Percentiles rank a stretch among this genome's conserved stretches.
Evolutionary conservation across 2,797 vertebrate genomes (phyloP).

Genomic region (Gallirallus australis): DNA sequence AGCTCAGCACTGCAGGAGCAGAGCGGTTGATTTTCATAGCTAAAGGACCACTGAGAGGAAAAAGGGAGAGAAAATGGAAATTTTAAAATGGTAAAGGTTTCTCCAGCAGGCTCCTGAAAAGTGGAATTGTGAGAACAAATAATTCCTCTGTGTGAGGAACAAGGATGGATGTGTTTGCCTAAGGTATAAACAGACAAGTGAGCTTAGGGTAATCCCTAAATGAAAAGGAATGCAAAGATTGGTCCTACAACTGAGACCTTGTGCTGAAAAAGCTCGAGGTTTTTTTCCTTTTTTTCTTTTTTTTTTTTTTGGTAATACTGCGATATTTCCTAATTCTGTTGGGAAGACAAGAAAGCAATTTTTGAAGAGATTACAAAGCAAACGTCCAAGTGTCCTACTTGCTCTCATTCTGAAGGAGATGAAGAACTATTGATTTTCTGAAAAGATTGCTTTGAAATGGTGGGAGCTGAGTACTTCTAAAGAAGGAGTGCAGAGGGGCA

Average conservation of each 20-base stretch:
- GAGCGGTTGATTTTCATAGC: neutral
- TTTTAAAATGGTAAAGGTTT: neutral
- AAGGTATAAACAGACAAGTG: conserved; percentile 39
- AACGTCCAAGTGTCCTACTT: conserved; percentile 68
- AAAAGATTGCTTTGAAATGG: conserved; percentile 73
- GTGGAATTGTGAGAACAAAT: neutral
- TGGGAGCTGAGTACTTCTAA: conserved; percentile 61
- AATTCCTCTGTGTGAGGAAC: conserved; percentile 10
- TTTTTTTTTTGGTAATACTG: neutral
- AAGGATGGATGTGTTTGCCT: neutral
- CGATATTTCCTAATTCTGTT: conserved; percentile 70
- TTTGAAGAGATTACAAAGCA: conserved; percentile 72
- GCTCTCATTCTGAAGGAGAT: conserved; percentile 70
- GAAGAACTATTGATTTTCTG: conserved; percentile 75
- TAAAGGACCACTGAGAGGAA: neutral
- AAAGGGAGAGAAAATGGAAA: neutral
- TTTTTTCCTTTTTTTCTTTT: neutral
- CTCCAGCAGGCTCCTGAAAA: neutral
- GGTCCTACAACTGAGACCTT: neutral
- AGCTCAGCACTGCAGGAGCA: neutral
- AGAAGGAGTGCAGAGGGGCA: conserved; percentile 46
- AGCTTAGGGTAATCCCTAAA: conserved; percentile 46
- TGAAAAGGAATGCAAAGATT: conserved; percentile 36
- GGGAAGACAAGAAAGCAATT: conserved; percentile 72
- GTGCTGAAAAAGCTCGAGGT: neutral